Percentiles rank a stretch among this genome's conserved stretches.
These are phyloP conservation scores for Hoplodrina ambigua DNA, from an alignment of 2,888 invertebrate genomes.

Conservation along the genomic window DNA sequence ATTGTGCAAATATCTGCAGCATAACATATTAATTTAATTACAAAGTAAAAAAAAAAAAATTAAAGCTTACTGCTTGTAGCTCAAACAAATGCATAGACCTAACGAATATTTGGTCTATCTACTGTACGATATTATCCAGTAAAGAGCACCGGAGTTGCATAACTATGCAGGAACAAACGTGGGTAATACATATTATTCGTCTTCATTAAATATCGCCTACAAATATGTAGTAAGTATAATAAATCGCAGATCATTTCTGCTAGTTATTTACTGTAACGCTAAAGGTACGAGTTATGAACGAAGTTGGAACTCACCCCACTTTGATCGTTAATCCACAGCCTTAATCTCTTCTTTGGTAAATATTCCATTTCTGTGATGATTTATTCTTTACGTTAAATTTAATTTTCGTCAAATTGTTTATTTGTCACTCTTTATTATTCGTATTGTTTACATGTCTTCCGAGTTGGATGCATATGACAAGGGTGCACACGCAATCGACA, in stretches of 20 bases:
- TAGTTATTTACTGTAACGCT: neutral
- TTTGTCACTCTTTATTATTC: constrained; percentile 29
- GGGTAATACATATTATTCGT: constrained; percentile 4
- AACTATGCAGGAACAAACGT: neutral
- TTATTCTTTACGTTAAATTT: constrained; percentile 23
- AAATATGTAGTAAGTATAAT: constrained; percentile 9
- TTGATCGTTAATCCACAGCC: constrained; percentile 20
- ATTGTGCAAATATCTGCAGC: neutral
- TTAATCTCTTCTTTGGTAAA: constrained; percentile 31
- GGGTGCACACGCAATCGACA: constrained; percentile 46
- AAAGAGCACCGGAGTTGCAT: constrained; percentile 3
- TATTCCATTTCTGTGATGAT: constrained; percentile 48
- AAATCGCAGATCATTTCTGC: constrained; percentile 19
- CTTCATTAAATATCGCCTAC: constrained; percentile 24
- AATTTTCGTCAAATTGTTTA: constrained; percentile 35
- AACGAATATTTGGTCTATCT: neutral
- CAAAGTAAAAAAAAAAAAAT: neutral
- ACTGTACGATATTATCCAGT: neutral
- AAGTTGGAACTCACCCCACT: constrained; percentile 53
- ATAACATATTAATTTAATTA: too few relatives aligned
- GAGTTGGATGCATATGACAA: constrained; percentile 33
- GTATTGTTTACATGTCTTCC: constrained; percentile 46
- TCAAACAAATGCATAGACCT: neutral
- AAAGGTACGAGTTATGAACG: neutral
- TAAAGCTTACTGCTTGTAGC: neutral